Base-by-base conservation (phyloP, 2,113 vertebrate genomes). In the Tragulus kanchil region DNA sequence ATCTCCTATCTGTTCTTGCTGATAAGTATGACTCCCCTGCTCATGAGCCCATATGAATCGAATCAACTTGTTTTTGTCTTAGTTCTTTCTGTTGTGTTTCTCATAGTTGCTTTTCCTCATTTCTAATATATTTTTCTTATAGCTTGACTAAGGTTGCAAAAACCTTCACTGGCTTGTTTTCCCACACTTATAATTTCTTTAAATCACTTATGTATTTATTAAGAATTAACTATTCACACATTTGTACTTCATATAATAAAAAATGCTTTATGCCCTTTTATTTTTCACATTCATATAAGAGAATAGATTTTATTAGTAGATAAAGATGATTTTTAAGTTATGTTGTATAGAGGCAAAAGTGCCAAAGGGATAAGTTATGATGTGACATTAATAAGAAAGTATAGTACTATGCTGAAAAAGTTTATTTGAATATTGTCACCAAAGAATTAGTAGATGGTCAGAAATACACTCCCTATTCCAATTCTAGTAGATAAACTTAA, bases 311-410 rank as follows among this genome's bases (percentile, higher is more conserved):
- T 69, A 23, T 82, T 31, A 78, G 36, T 36, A 36, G 36, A 26
- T 78, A 67, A 54, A 78, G n/a, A 65, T 85, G 28, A 88, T 89
- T 94, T 87, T 56, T 62, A 71, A 78, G 9, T 14, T n/a, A 79
- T 56, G 50, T 54, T 64, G 1, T 31, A 84, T 19, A 50, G 25
- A 6, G 36, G 65, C 45, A 69, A 84, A 78, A 5, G 21, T 78
- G 2, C 5, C 61, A 78, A 36, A 67, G 15, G 14, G 28, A 59
- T 89, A 2, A 17, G 16, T 58, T 91, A 52, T 67, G 31, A 42
- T n/a, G 50, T 15, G 23, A 87, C 59, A 75, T 69, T 92, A 92
- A 50, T 31, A 83, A 59, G 31, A 88, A 78, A 54, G 12, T 19
- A 2, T 6, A n/a, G 52, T 14, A 75, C 36, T 75, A 6, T 9